A percentile compares a stretch with the other conserved stretches of the same genome.
These are phyloP conservation scores for Cantharis rufa DNA, from an alignment of 2,888 invertebrate species.

Conservation along the genomic window DNA sequence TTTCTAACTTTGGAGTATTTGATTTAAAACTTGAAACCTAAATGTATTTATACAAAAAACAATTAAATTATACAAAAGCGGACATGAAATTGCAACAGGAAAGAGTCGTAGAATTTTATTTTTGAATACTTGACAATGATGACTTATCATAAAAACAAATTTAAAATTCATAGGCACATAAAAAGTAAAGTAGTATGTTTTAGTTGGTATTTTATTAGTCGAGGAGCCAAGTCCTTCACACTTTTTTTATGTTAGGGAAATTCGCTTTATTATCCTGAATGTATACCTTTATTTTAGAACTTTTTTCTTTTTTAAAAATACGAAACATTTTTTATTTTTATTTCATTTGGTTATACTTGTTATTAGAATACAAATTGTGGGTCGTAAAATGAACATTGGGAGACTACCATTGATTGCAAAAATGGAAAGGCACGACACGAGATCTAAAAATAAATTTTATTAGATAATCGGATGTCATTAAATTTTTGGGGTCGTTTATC, in stretches of 20 bases:
- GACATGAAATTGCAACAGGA: not conserved
- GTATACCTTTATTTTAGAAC: slow-evolving; percentile 26
- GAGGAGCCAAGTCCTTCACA: slow-evolving; percentile 23
- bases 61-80: not conserved
- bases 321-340: slow-evolving; percentile 21
- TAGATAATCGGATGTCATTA: not conserved
- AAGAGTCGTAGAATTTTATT: slow-evolving; percentile 11
- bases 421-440: not conserved
- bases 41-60: not conserved
- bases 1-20: slow-evolving; percentile 1
- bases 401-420: not conserved
- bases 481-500: not conserved
- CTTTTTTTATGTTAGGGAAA: slow-evolving; percentile 28
- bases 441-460: not conserved
- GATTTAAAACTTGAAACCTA: not conserved
- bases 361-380: slow-evolving; percentile 1
- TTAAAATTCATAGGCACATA: slow-evolving; percentile 29
- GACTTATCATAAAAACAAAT: slow-evolving; percentile 28
- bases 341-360: slow-evolving; percentile 5
- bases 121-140: slow-evolving; percentile 15
- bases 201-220: slow-evolving; percentile 30
- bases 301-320: slow-evolving; percentile 16
- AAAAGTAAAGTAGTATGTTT: slow-evolving; percentile 28
- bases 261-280: slow-evolving; percentile 29
- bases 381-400: not conserved